These are phyloP conservation scores for Drosophila obscura DNA, from an alignment of 1,140 invertebrate species.

Conservation along the genomic window DNA sequence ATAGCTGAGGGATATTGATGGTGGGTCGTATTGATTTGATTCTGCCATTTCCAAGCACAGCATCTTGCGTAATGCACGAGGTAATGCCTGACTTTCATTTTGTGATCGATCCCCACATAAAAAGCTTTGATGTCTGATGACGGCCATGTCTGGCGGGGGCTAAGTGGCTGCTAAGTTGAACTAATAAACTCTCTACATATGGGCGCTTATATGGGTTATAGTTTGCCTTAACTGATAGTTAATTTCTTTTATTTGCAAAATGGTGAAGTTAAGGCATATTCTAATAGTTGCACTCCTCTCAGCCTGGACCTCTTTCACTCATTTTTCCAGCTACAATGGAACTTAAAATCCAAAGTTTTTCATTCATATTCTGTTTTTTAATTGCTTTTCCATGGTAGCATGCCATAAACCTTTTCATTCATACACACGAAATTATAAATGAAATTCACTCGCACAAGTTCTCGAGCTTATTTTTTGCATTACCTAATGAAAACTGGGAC, in stretches of 20 bases:
- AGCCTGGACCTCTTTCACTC: neutral
- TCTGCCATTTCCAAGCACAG: slow-evolving; percentile 28
- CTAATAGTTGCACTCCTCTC: neutral
- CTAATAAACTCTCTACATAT: slow-evolving; percentile 10
- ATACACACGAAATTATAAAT: slow-evolving; percentile 56
- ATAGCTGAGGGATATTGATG: slow-evolving; percentile 19
- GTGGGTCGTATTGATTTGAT: slow-evolving; percentile 65
- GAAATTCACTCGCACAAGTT: slow-evolving; percentile 59
- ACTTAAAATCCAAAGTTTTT: neutral
- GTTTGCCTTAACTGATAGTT: no score
- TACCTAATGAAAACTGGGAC: slow-evolving; percentile 78
- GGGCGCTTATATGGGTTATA: neutral
- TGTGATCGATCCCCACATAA: slow-evolving; percentile 12
- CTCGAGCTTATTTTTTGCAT: slow-evolving; percentile 70
- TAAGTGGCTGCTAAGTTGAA: slow-evolving; percentile 41
- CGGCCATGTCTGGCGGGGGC: slow-evolving; percentile 29
- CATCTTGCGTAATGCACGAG: slow-evolving; percentile 50
- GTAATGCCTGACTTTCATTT: slow-evolving; percentile 46
- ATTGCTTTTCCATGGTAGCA: slow-evolving; percentile 34
- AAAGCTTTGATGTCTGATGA: slow-evolving; percentile 8
- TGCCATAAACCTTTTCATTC: slow-evolving; percentile 4
- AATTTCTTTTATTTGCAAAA: neutral
- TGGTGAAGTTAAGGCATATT: neutral
- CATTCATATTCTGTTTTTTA: slow-evolving; percentile 33
- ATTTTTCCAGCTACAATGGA: slow-evolving; percentile 9